These are phyloP conservation scores for Hyles vespertilio DNA, from an alignment of 1,140 invertebrate genomes.

Conservation along the genomic window DNA sequence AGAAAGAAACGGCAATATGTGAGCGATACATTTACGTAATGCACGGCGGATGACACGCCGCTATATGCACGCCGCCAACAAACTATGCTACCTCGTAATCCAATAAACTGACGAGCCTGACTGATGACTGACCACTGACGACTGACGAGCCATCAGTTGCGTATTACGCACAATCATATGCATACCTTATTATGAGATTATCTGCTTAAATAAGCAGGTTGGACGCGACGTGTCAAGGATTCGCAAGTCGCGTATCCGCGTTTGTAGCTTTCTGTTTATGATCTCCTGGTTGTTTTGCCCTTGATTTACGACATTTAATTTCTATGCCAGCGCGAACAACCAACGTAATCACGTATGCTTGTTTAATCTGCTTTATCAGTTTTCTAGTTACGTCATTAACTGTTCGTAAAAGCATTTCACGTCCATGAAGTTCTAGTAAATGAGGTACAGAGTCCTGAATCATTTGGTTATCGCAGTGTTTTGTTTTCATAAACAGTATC, in stretches of 20 bases:
- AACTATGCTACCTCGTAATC: slow-evolving; percentile 16
- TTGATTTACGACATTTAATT: too few species aligned
- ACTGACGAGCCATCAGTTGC: slow-evolving; percentile 6
- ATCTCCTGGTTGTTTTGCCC: too few species aligned
- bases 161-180: slow-evolving; percentile 14
- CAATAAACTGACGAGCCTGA: not conserved
- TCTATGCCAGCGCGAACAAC: too few species aligned
- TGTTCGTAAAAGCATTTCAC: too few species aligned
- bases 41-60: slow-evolving; percentile 3
- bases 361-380: too few species aligned
- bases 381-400: too few species aligned
- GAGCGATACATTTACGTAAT: slow-evolving; percentile 16
- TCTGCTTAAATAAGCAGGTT: slow-evolving; percentile 10
- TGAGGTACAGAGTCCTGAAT: too few species aligned
- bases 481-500: slow-evolving; percentile 23
- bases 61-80: slow-evolving; percentile 7
- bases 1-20: slow-evolving; percentile 1
- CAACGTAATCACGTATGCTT: too few species aligned
- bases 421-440: too few species aligned
- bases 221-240: slow-evolving; percentile 11
- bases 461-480: not conserved
- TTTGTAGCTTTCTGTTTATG: too few species aligned
- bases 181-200: slow-evolving; percentile 15
- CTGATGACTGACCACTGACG: not conserved
- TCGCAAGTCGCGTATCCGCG: slow-evolving; percentile 2